Base-by-base conservation (phyloP, 2,888 invertebrate genomes). In the Lasioglossum calceatum region DNA sequence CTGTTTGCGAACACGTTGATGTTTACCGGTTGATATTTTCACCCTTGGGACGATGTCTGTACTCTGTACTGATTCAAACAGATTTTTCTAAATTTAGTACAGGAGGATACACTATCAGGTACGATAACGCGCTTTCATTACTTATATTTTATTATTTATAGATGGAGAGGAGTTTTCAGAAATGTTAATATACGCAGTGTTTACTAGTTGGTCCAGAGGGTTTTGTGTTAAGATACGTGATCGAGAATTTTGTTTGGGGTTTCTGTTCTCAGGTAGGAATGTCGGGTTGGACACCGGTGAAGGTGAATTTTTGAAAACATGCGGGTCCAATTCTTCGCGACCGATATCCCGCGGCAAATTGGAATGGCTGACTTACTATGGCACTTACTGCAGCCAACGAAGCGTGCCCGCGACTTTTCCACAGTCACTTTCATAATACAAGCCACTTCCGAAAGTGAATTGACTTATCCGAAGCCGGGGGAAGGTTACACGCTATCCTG, bases 391-490 rank as follows among this genome's bases (percentile, higher is more conserved):
- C 72, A 87, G 79, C 76, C 91, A 91, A 82, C 91, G 90, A 79
- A 91, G 89, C 91, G 91, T 91, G 88, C 85, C 86, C 83, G 81
- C 85, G 91, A 90, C 85, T 90, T 91, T 91, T 91, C 91, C 87
- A 90, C 91, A 85, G 84, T 90, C 89, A 87, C 91, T 91, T 91
- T 91, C 91, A 87, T 89, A 91, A 91, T 81, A 74, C 90, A 75
- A 89, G 82, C 86, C 85, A 88, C 91, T 91, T 91, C 91, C 91
- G 91, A 91, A 91, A 91, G 91, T 90, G 91, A 91, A 91, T 89
- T 88, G 88, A 88, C 87, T 87, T 89, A 89, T 91, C 83, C 89
- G 88, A 85, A 85, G 85, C 72, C 67, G 64, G 58, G 80, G 84
- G 85, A 91, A 90, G 88, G 90, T 89, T 89, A 86, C 86, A 14